These are phyloP conservation scores for Teleiodes luculella DNA, from an alignment of 2,888 invertebrate genomes.

Conservation along the genomic window DNA sequence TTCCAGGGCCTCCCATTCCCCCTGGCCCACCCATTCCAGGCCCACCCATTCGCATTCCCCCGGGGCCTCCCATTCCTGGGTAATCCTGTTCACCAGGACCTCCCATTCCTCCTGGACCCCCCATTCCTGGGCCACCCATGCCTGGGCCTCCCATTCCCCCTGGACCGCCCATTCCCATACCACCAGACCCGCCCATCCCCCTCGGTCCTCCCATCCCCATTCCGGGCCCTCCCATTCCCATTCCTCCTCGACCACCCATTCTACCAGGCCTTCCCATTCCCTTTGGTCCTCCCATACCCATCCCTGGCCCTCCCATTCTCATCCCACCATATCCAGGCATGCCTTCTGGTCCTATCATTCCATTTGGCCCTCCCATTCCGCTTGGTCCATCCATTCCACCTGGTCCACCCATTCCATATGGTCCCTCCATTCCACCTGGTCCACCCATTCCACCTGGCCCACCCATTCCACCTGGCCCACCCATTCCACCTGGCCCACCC, in stretches of 20 bases:
- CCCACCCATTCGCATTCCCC: neutral
- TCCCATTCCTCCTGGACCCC: neutral
- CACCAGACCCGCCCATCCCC: no score
- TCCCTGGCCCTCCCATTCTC: neutral
- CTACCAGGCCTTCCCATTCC: neutral
- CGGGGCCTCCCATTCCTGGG: neutral
- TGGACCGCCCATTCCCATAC: no score
- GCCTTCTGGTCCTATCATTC: neutral
- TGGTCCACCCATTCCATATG: neutral
- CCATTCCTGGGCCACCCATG: neutral
- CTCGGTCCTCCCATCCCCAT: neutral
- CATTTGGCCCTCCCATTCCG: neutral
- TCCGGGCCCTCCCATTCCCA: neutral
- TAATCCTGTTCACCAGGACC: no score
- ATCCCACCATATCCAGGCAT: no score
- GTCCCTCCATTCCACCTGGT: neutral
- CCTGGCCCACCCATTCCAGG: neutral
- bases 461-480: neutral
- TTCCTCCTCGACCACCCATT: neutral
- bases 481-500: neutral
- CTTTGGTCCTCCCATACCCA: no score
- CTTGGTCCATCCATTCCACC: neutral
- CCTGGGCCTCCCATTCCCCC: no score
- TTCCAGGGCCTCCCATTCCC: neutral
- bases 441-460: neutral